These are phyloP conservation scores for Lophochroa leadbeateri DNA, from an alignment of 2,113 vertebrate genomes.

Conservation along the genomic window DNA sequence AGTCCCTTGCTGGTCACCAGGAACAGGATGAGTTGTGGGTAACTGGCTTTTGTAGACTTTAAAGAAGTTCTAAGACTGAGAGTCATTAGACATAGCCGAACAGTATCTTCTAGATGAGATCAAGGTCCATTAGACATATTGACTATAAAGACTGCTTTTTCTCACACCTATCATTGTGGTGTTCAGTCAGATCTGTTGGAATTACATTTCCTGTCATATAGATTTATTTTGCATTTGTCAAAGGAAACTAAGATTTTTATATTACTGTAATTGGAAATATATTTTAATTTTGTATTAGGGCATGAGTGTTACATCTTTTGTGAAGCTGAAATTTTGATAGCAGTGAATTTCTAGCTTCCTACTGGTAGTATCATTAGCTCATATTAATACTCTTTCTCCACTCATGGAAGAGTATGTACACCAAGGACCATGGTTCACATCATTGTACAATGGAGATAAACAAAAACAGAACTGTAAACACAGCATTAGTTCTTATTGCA, in stretches of 20 bases:
- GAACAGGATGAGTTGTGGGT: neutral
- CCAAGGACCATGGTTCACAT: neutral
- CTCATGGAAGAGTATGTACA: neutral
- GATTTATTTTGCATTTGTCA: constrained; percentile 16
- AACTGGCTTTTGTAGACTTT: neutral
- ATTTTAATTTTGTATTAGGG: neutral
- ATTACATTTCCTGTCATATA: neutral
- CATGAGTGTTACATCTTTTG: neutral
- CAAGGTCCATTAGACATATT: neutral
- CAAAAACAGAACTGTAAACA: neutral
- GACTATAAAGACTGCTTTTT: neutral
- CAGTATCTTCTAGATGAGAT: neutral
- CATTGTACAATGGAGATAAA: neutral
- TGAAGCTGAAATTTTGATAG: neutral
- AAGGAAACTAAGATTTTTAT: neutral
- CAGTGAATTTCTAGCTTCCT: neutral
- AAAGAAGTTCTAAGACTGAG: neutral
- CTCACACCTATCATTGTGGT: neutral
- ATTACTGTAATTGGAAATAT: neutral
- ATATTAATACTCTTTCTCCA: neutral
- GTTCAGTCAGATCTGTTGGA: neutral
- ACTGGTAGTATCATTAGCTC: neutral
- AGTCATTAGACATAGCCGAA: neutral
- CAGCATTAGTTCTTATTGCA: neutral
- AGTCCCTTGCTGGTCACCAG: neutral